Percentiles rank a stretch among this genome's conserved stretches.
Conservation (phyloP, 2,113 vertebrate species). For the Desmodus rotundus region DNA sequence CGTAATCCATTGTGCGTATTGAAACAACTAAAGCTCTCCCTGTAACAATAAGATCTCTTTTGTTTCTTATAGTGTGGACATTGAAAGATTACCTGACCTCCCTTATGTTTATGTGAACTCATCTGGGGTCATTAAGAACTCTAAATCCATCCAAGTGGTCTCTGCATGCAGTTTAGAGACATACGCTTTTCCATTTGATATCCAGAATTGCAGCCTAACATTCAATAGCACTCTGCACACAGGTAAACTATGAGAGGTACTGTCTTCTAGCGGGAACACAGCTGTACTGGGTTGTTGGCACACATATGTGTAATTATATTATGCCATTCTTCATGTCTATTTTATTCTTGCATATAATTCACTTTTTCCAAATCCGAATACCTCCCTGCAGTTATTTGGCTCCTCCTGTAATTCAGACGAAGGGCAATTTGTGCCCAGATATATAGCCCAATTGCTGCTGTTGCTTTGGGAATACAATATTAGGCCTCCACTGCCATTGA, state of each 20-base stretch:
- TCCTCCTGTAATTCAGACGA: not conserved
- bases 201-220: slow-evolving; percentile 87
- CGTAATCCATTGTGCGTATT: not conserved
- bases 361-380: not conserved
- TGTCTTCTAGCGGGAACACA: not conserved
- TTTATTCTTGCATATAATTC: slow-evolving; percentile 6
- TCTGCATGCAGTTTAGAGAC: slow-evolving; percentile 86
- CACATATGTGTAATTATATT: not conserved
- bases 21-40: not conserved
- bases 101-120: slow-evolving; percentile 90
- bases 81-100: slow-evolving; percentile 81
- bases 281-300: not conserved
- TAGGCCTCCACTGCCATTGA: not conserved
- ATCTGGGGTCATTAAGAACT: slow-evolving; percentile 85
- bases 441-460: not conserved
- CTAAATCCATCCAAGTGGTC: slow-evolving; percentile 86
- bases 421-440: not conserved
- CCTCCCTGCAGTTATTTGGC: not conserved
- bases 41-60: not conserved
- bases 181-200: slow-evolving; percentile 86
- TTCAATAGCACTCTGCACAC: slow-evolving; percentile 87
- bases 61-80: slow-evolving; percentile 80
- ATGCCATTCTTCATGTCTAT: not conserved
- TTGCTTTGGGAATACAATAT: not conserved
- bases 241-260: slow-evolving; percentile 70